Conservation (phyloP, 2,888 invertebrate species). For the Dioctria linearis region DNA sequence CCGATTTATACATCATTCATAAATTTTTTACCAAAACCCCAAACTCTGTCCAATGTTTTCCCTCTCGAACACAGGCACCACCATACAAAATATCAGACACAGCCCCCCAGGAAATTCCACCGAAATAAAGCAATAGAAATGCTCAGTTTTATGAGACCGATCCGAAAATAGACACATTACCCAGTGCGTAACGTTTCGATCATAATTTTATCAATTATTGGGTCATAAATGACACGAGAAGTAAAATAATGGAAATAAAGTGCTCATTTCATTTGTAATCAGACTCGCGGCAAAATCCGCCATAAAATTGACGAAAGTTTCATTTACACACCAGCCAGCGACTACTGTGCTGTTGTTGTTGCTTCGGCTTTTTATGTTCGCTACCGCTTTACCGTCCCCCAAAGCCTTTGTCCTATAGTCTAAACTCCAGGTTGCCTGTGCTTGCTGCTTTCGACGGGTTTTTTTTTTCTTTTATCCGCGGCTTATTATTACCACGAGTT, state of each 20-base stretch:
- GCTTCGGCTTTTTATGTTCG: background rate
- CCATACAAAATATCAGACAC: too few species aligned
- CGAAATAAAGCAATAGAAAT: background rate
- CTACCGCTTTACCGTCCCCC: too few species aligned
- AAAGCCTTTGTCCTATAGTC: too few species aligned
- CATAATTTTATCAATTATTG: slow-evolving; percentile 43
- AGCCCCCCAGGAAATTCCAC: background rate
- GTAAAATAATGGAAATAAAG: slow-evolving; percentile 32
- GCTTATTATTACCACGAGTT: slow-evolving; percentile 20
- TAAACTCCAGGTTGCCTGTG: background rate
- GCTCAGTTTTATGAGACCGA: background rate
- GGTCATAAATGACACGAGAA: slow-evolving; percentile 38
- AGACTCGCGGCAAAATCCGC: slow-evolving; percentile 18
- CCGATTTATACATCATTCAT: too few species aligned
- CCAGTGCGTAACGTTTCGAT: slow-evolving; percentile 4
- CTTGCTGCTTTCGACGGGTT: background rate
- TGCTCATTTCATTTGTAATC: slow-evolving; percentile 38
- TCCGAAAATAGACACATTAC: slow-evolving; percentile 23
- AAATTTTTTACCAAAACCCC: too few species aligned
- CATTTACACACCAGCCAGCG: slow-evolving; percentile 13
- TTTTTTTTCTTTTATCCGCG: slow-evolving; percentile 18
- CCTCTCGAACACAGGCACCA: too few species aligned
- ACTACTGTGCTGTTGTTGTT: background rate
- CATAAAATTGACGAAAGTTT: slow-evolving; percentile 20
- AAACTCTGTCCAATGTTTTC: too few species aligned